phyloP scores from a whole-genome alignment of 2,888 invertebrate genomes.

The Cantharis rufa region DNA sequence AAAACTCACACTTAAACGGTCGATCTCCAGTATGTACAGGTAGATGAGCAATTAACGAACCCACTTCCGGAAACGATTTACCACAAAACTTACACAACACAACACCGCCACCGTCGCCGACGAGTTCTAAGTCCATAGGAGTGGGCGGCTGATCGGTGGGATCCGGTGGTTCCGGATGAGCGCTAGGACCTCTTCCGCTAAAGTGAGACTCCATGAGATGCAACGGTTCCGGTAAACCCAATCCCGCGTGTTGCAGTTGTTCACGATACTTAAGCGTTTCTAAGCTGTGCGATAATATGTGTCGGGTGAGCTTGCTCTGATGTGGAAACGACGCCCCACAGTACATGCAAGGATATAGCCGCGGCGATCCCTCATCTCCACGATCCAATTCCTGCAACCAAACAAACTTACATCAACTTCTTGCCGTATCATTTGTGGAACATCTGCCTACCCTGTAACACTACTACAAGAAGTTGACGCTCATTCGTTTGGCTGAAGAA shows the following conservation, averaged over 20 bases:
- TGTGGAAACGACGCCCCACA: conserved; percentile 87
- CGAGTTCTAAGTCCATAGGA: conserved; percentile 65
- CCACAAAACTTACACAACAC: conserved; percentile 92
- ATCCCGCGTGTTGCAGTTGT: conserved; percentile 61
- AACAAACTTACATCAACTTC: conserved; percentile 87
- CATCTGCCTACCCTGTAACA: conserved; percentile 40
- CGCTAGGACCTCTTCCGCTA: conserved; percentile 51
- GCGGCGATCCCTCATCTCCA: conserved; percentile 60
- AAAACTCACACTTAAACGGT: conserved; percentile 92
- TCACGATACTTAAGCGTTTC: conserved; percentile 87
- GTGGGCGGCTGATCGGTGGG: conserved; percentile 60
- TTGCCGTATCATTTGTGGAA: conserved; percentile 62
- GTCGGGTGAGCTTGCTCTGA: conserved; percentile 88
- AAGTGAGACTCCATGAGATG: conserved; percentile 53
- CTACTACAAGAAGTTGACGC: conserved; percentile 82
- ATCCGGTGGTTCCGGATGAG: conserved; percentile 54
- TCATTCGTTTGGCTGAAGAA: conserved; percentile 74
- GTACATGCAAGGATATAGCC: conserved; percentile 83
- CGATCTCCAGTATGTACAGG: conserved; percentile 89
- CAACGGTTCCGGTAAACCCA: conserved; percentile 54
- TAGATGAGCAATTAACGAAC: conserved; percentile 83
- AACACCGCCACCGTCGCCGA: conserved; percentile 59
- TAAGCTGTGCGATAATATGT: conserved; percentile 86
- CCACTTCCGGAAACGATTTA: conserved; percentile 89
- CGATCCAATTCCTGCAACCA: conserved; percentile 91